Evolutionary conservation across 2,888 invertebrate genomes (phyloP), one percentile per base, ranked within the genome.

Genomic region (Drosophila leonis): DNA sequence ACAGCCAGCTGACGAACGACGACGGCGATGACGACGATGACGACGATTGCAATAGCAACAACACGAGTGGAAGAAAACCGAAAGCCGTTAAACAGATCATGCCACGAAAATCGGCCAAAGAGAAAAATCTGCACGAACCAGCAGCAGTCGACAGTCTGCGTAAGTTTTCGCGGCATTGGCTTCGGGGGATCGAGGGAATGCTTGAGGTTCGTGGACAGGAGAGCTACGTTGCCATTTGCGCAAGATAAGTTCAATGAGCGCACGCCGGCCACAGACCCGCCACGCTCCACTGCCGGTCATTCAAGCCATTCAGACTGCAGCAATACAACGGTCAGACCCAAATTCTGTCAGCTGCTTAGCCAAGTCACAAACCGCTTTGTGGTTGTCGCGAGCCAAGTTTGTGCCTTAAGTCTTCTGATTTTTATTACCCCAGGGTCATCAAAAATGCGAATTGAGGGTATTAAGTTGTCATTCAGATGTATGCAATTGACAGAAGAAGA

Each of bases 61-160:
- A 65, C 44, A 56, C 61, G 54, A 37, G 63, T 63, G 48, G 69
- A 83, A 73, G 80, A 90, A 88, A 85, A 88, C 83, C 78, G 88
- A 86, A 90, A 90, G 83, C 86, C 80, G 84, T 88, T 81, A 90
- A 90, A 86, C 78, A 82, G 88, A 88, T 85, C 90, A 90, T 90
- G 82, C 83, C 75, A 85, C 76, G 80, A 78, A 86, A 90, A 90
- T 90, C 85, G 90, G 85, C 88, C 90, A 84, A 73, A 84, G 78
- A 87, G 85, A 85, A 89, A 85, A 85, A 82, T 84, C 73, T 65
- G 80, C 82, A 80, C 78, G 88, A 72, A 75, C 51, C 71, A 65
- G 57, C 60, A 44, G 60, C 64, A 61, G 72, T 65, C 75, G 62
- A 39, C 52, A 31, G 51, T 55, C 66, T 71, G 71, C 71, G 65